A percentile compares a stretch with the other conserved stretches of the same genome.
Evolutionary conservation across 2,113 vertebrate genomes (phyloP).

Genomic region (Lipotes vexillifer): DNA sequence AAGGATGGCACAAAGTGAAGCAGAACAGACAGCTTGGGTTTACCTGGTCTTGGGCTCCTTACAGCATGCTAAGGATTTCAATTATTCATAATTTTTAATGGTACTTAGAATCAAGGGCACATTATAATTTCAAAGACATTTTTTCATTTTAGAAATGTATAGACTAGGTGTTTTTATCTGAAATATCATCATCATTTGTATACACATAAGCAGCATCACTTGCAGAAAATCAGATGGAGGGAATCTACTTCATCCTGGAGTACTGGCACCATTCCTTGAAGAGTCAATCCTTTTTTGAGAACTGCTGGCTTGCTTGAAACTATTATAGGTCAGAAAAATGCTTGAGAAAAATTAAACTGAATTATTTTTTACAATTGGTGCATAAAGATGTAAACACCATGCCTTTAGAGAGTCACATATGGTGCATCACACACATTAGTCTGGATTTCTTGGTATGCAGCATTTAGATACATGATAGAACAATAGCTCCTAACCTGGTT

Average conservation of each 20-base stretch:
- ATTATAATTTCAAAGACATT: background rate
- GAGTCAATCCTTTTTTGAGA: background rate
- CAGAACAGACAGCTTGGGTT: background rate
- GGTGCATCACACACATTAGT: background rate
- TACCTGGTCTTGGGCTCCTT: background rate
- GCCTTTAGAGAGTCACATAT: background rate
- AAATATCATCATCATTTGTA: background rate
- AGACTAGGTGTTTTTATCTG: background rate
- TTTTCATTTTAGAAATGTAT: background rate
- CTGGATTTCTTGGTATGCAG: background rate
- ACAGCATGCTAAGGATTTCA: background rate
- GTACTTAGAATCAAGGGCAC: background rate
- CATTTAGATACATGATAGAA: background rate
- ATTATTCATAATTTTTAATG: background rate
- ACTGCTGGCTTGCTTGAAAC: background rate
- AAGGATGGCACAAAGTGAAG: background rate
- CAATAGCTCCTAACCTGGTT: background rate
- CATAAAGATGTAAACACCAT: background rate
- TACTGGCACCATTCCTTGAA: background rate
- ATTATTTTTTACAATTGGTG: background rate
- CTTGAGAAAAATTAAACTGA: background rate
- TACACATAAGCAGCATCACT: background rate
- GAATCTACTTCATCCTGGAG: background rate
- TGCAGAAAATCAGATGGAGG: background rate
- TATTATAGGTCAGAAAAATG: background rate